These are phyloP conservation scores for Antechinus flavipes DNA, from an alignment of 2,113 vertebrate genomes.

Conservation along the genomic window DNA sequence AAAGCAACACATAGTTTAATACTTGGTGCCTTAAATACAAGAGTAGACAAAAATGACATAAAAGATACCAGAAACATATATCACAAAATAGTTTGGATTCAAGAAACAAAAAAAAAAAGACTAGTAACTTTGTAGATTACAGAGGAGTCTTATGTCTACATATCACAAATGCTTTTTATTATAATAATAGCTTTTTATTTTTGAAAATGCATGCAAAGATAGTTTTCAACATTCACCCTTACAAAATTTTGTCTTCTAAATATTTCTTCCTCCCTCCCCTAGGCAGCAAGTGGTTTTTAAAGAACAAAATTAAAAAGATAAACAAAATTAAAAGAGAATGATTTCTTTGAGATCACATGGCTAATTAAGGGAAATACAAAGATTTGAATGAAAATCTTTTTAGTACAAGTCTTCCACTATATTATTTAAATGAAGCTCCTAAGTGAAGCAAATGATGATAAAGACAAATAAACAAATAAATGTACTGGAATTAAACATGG, in stretches of 20 bases:
- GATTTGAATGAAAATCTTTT: background rate
- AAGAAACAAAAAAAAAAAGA: background rate
- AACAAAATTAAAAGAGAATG: background rate
- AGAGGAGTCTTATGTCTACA: background rate
- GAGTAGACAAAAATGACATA: background rate
- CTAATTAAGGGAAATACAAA: background rate
- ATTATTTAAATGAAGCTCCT: background rate
- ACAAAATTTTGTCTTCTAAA: too few relatives aligned
- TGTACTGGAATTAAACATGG: background rate
- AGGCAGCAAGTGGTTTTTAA: background rate
- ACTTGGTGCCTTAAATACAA: background rate
- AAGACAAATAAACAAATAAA: background rate
- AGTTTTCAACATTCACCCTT: too few relatives aligned
- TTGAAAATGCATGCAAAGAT: too few relatives aligned
- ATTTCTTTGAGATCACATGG: background rate
- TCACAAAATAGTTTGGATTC: background rate
- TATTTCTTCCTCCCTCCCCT: too few relatives aligned
- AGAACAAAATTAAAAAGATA: too few relatives aligned
- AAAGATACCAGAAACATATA: background rate
- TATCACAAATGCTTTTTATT: background rate
- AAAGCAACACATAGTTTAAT: background rate
- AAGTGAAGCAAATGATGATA: background rate
- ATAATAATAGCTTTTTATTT: too few relatives aligned
- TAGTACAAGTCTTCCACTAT: background rate
- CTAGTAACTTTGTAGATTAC: background rate